Conservation (phyloP, 2,113 vertebrate species). For the Tyto alba region DNA sequence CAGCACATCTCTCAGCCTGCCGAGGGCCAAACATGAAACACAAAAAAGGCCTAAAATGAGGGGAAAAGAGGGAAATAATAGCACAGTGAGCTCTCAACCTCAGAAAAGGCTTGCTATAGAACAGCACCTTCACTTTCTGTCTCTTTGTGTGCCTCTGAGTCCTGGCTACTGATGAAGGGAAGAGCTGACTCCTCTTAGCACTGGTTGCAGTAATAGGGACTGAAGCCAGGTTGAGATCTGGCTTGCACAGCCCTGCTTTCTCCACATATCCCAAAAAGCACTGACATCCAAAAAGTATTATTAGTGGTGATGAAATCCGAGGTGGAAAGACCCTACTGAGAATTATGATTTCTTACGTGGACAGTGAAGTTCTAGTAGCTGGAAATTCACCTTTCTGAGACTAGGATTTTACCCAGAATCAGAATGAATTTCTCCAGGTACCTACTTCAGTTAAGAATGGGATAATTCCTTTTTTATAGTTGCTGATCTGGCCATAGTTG, state of each 20-base stretch:
- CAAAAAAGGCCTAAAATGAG: constrained; percentile 35
- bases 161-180: constrained; percentile 3
- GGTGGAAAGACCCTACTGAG: background rate
- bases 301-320: background rate
- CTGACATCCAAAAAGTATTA: background rate
- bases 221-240: background rate
- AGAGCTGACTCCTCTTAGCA: constrained; percentile 28
- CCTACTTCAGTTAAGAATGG: background rate
- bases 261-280: background rate
- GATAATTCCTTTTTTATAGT: background rate
- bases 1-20: constrained; percentile 51
- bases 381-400: background rate
- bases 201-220: constrained; percentile 5
- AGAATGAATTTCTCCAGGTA: background rate
- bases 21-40: constrained; percentile 53
- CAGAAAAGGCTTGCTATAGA: constrained; percentile 25
- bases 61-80: constrained; percentile 17
- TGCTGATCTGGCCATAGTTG: background rate
- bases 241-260: background rate
- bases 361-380: background rate
- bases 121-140: background rate
- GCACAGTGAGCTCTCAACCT: background rate
- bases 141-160: background rate
- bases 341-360: background rate
- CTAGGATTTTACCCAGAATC: background rate